Base-by-base conservation (phyloP, 2,113 vertebrate species). In the Trichechus manatus region DNA sequence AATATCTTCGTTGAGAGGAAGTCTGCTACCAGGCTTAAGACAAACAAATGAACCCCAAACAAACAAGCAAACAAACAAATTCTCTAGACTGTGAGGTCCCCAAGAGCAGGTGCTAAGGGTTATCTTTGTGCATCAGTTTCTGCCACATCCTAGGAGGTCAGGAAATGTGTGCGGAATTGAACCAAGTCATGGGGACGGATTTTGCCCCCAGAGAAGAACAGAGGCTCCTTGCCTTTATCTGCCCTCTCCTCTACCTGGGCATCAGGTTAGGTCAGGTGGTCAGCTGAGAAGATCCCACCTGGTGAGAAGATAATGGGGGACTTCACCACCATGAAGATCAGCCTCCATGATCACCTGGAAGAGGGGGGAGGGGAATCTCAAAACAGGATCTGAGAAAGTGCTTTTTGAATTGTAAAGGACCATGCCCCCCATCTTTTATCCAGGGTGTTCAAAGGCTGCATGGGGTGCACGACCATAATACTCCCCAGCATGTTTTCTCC, bases 321-420 rank as follows among this genome's bases (percentile, higher is more conserved):
- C 29, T 11, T 29, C 61, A 1, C 44, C 19, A 39, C 0, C 0
- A 7, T 27, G 75, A 20, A 63, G 56, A 17, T 5, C 0, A 4
- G 78, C 25, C 10, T 27, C 63, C 22, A 13, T 8, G 78, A 14
- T 15, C 29, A 61, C 79, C 19, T 27, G 63, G 39, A 11, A n/a
- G 53, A 6, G n/a, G 6, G 0, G 0, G 2, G n/a, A 50, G 39
- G 23, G 15, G 17, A 36, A 9, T 13, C n/a, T 8, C 10, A 25
- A 17, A 29, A 47, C 23, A 29, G 64, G 23, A 31, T 39, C 9
- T 14, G 10, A 36, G 68, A 70, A 42, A 13, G 25, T 61, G 19
- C 39, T 22, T 75, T 63, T 6, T 31, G 1, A 39, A 15, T 7
- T 27, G 39, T 15, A 13, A 64, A 68, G 29, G 13, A 13, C 27